phyloP scores from a whole-genome alignment of 2,888 invertebrate species.

The Eristalinus aeneus region DNA sequence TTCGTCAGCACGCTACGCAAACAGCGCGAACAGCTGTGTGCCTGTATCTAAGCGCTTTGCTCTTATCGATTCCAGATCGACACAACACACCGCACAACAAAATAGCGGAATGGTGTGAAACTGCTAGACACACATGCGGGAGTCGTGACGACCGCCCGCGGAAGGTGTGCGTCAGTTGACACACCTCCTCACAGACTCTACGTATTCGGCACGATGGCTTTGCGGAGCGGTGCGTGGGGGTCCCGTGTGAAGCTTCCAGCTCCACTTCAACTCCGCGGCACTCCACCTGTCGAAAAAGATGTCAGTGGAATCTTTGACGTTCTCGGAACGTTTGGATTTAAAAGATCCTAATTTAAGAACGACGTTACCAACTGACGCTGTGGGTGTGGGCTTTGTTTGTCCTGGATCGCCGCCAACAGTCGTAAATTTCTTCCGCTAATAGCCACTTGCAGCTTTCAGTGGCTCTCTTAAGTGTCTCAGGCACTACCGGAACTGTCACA shows the following conservation, averaged over 20 bases:
- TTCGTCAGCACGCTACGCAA: not conserved
- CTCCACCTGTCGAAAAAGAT: not conserved
- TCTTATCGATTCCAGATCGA: not conserved
- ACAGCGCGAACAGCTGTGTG: not conserved
- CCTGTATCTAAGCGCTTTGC: not conserved
- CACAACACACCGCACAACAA: not conserved
- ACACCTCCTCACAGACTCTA: not conserved
- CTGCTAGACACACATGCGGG: not conserved
- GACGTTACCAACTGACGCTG: no score
- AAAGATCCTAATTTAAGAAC: constrained; percentile 12
- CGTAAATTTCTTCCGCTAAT: not conserved
- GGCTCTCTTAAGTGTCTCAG: not conserved
- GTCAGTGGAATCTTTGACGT: not conserved
- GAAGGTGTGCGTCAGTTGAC: not conserved
- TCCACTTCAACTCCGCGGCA: not conserved
- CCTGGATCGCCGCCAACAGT: constrained; percentile 39
- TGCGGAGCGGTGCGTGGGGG: not conserved
- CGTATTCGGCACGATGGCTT: not conserved
- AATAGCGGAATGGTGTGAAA: not conserved
- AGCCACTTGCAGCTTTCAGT: not conserved
- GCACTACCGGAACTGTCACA: not conserved
- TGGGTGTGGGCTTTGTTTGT: not conserved
- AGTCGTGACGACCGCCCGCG: not conserved
- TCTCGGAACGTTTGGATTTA: not conserved
- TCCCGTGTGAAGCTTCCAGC: not conserved